Conservation (phyloP, 2,888 invertebrate genomes). For the Drepanosiphum platanoidis region DNA sequence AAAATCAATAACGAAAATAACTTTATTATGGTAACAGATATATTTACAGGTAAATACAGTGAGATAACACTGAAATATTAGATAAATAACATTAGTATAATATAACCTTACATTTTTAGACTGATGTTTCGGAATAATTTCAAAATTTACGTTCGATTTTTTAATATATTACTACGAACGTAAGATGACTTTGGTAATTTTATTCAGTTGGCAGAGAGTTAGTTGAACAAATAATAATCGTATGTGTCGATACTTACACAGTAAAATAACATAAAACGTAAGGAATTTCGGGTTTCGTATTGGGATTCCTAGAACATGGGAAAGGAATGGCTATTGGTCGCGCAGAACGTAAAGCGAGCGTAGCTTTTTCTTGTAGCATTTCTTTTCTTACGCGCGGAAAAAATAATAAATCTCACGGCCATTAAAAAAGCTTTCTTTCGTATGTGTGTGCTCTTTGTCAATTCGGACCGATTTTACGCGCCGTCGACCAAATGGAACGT, state of each 20-base stretch:
- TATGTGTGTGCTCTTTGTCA: constrained; percentile 36
- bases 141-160: too few relatives aligned
- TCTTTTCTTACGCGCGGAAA: background rate
- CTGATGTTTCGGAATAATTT: too few relatives aligned
- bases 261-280: background rate
- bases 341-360: background rate
- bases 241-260: background rate
- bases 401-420: constrained; percentile 51
- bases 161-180: too few relatives aligned
- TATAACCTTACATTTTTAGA: too few relatives aligned
- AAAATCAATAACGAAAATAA: too few relatives aligned
- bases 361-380: constrained; percentile 40
- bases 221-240: too few relatives aligned
- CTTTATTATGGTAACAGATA: too few relatives aligned
- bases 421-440: constrained; percentile 51
- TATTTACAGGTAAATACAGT: too few relatives aligned
- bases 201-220: too few relatives aligned
- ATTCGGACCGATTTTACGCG: constrained; percentile 59
- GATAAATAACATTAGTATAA: too few relatives aligned
- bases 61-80: too few relatives aligned
- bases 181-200: too few relatives aligned
- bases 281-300: constrained; percentile 30
- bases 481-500: constrained; percentile 54
- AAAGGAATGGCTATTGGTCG: background rate
- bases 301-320: background rate